Percentiles rank a stretch among this genome's conserved stretches.
Evolutionary conservation across 2,113 vertebrate genomes (phyloP).

Genomic region (Leucosticte australis): DNA sequence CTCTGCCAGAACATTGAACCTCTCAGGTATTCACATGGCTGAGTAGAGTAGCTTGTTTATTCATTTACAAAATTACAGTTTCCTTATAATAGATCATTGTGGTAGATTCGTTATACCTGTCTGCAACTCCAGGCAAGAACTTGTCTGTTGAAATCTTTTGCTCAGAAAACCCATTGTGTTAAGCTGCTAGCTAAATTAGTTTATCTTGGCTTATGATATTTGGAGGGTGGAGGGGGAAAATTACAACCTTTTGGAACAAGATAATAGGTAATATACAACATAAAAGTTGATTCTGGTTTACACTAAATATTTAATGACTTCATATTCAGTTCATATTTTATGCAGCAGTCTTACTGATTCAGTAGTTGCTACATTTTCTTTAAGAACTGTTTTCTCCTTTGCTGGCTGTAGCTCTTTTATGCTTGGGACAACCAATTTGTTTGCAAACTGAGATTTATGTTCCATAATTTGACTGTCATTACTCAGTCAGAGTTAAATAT

Average conservation of each 20-base stretch:
- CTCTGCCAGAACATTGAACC: background rate
- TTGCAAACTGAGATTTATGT: background rate
- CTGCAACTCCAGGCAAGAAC: background rate
- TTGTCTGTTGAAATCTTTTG: slow-evolving; percentile 3
- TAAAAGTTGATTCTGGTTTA: background rate
- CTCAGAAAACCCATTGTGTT: slow-evolving; percentile 31
- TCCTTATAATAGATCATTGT: slow-evolving; percentile 22
- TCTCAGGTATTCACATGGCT: background rate
- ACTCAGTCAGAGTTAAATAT: background rate
- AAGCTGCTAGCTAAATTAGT: background rate
- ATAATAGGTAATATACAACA: background rate
- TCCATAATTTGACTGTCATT: background rate
- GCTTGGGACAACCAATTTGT: background rate
- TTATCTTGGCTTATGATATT: slow-evolving; percentile 4
- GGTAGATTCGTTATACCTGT: background rate
- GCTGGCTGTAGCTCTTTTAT: background rate
- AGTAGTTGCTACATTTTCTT: background rate
- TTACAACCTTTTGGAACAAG: background rate
- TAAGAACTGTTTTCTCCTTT: background rate
- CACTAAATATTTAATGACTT: background rate
- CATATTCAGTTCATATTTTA: background rate
- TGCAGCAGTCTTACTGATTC: background rate
- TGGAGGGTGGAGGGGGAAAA: background rate
- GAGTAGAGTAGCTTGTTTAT: background rate
- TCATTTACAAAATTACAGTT: background rate